phyloP scores from a whole-genome alignment of 2,888 invertebrate genomes.

The Busseola fusca region DNA sequence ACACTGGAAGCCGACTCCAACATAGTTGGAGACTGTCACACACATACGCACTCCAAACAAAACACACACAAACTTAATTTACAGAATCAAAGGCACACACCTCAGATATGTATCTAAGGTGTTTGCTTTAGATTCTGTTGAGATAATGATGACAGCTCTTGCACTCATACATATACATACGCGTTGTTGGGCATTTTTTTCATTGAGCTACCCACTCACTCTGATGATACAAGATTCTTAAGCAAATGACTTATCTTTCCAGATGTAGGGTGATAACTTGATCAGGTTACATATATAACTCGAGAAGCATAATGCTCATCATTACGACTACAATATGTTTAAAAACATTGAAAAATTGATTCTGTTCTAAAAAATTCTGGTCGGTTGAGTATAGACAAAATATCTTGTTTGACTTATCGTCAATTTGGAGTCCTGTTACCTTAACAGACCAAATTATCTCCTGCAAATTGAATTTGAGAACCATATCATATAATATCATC shows the following conservation, averaged over 20 bases:
- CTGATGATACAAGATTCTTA: slow-evolving; percentile 9
- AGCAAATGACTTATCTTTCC: slow-evolving; percentile 8
- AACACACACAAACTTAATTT: no score
- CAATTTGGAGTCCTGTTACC: slow-evolving; percentile 31
- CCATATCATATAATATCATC: slow-evolving; percentile 4
- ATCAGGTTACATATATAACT: slow-evolving; percentile 3
- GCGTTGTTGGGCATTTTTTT: not conserved
- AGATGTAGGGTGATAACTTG: slow-evolving; percentile 1
- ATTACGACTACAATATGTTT: not conserved
- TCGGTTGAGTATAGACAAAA: slow-evolving; percentile 24
- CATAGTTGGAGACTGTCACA: no score
- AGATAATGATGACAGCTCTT: not conserved
- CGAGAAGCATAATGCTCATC: not conserved
- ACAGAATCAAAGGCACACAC: not conserved
- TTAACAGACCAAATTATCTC: slow-evolving; percentile 16
- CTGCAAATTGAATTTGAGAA: slow-evolving; percentile 29
- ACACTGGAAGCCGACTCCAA: no score
- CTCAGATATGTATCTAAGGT: not conserved
- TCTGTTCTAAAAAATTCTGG: not conserved
- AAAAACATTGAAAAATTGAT: not conserved
- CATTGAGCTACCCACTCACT: not conserved
- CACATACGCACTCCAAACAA: no score
- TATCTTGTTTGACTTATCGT: slow-evolving; percentile 36
- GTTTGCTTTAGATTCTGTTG: not conserved
- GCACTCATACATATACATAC: not conserved